phyloP scores from a whole-genome alignment of 2,113 vertebrate genomes.

The Oryzias woworae region DNA sequence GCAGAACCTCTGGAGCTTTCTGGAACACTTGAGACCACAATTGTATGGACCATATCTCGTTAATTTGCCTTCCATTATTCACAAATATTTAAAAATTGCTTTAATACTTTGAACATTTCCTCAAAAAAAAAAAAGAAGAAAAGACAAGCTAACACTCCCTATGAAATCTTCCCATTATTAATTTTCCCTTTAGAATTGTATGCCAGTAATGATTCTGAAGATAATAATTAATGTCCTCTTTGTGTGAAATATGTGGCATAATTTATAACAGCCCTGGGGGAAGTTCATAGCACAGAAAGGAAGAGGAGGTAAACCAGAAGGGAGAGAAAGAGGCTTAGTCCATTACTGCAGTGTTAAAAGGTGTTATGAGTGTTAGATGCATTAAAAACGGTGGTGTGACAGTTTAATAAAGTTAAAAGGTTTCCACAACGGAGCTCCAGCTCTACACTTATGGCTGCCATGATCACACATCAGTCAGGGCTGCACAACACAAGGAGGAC shows the following conservation, averaged over 20 bases:
- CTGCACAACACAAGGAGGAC: background rate
- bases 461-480: slow-evolving; percentile 44
- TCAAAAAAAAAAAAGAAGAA: too few relatives aligned
- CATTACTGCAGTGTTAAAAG: background rate
- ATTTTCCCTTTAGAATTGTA: background rate
- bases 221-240: background rate
- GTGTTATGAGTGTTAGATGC: slow-evolving; percentile 22
- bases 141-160: too few relatives aligned
- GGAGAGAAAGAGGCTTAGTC: background rate
- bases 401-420: slow-evolving; percentile 67
- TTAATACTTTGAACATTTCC: too few relatives aligned
- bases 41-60: too few relatives aligned
- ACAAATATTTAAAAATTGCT: too few relatives aligned
- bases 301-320: background rate
- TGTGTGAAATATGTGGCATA: background rate
- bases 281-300: background rate
- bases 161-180: background rate
- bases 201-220: background rate
- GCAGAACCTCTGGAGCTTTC: too few relatives aligned
- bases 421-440: slow-evolving; percentile 41
- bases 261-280: background rate
- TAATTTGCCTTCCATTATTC: too few relatives aligned
- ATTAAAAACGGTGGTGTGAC: slow-evolving; percentile 45
- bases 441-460: slow-evolving; percentile 24
- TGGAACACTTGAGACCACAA: too few relatives aligned